These are phyloP conservation scores for Pteria penguin DNA, from an alignment of 2,888 invertebrate genomes.

Conservation along the genomic window DNA sequence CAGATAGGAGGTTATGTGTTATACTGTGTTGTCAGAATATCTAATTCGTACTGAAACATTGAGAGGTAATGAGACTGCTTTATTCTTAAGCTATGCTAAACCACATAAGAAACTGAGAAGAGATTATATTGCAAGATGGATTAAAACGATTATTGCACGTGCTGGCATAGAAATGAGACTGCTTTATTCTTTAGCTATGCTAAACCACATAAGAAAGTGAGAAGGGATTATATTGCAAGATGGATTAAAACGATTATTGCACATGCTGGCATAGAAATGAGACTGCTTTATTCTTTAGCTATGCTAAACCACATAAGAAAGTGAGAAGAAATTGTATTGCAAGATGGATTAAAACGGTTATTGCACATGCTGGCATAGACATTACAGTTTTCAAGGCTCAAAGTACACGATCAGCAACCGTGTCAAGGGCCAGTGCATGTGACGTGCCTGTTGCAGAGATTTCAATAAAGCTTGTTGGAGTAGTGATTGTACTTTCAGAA, in stretches of 20 bases:
- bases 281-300: neutral
- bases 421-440: conserved; percentile 12
- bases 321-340: neutral
- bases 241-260: neutral
- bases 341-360: neutral
- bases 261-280: neutral
- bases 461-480: conserved; percentile 17
- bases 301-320: neutral
- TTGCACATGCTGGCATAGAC: neutral
- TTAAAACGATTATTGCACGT: conserved; percentile 15
- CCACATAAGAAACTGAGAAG: conserved; percentile 9
- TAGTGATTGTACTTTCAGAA: conserved; percentile 18
- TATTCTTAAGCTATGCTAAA: conserved; percentile 18
- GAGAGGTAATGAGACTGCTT: neutral
- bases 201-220: neutral
- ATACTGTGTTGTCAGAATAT: conserved; percentile 15
- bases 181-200: neutral
- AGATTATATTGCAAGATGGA: conserved; percentile 15
- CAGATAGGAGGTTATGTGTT: conserved; percentile 24
- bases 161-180: conserved; percentile 6
- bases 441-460: conserved; percentile 15
- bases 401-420: conserved; percentile 13
- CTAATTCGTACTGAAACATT: neutral
- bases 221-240: neutral
- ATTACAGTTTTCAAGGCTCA: neutral